phyloP scores from a whole-genome alignment of 2,113 vertebrate genomes.

The Chloropsis hardwickii region DNA sequence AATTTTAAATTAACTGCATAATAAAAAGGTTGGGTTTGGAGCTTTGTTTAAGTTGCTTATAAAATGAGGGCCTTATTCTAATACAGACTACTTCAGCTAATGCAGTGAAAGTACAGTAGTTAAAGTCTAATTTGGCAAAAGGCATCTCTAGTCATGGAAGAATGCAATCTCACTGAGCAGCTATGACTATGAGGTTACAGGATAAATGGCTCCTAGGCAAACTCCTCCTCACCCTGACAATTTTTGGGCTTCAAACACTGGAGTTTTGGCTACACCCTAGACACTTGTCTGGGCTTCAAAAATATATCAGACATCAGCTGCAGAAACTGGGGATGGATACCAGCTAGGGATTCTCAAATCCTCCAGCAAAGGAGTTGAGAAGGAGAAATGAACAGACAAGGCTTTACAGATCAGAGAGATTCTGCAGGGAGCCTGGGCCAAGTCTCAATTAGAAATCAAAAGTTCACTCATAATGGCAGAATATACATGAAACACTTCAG shows the following conservation, averaged over 20 bases:
- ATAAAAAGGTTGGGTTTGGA: background rate
- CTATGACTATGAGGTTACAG: background rate
- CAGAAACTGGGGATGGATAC: background rate
- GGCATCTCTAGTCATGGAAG: background rate
- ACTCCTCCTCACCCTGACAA: background rate
- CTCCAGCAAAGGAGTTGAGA: background rate
- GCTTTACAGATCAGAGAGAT: background rate
- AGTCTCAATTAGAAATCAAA: background rate
- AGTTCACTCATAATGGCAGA: background rate
- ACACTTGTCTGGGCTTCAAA: background rate
- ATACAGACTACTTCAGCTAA: background rate
- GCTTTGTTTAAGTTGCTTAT: background rate
- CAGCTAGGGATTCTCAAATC: background rate
- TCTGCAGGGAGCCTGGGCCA: background rate
- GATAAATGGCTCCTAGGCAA: background rate
- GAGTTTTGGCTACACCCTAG: background rate
- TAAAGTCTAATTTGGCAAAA: background rate
- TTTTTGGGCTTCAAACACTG: background rate
- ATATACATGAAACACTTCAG: background rate
- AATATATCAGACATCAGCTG: background rate
- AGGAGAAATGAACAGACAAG: background rate
- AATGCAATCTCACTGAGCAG: background rate
- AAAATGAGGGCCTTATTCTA: background rate
- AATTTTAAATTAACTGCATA: background rate
- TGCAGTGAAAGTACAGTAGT: background rate